These are phyloP conservation scores for Doryteuthis pealeii DNA, from an alignment of 1,140 invertebrate genomes.

Conservation along the genomic window DNA sequence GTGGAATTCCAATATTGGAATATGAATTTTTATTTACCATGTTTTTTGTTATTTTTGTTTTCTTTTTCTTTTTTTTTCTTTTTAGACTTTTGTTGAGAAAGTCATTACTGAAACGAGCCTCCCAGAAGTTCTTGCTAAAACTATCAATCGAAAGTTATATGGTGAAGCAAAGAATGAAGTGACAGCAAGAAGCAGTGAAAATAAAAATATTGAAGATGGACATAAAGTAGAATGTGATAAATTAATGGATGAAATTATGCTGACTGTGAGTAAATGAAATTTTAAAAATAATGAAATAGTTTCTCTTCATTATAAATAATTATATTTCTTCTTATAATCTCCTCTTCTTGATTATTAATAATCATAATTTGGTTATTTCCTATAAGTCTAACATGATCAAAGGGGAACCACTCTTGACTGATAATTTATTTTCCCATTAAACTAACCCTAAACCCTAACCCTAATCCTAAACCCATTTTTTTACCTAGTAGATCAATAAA, in stretches of 20 bases:
- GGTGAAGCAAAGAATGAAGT: background rate
- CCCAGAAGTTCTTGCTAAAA: background rate
- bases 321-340: no score
- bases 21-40: background rate
- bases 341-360: no score
- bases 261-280: background rate
- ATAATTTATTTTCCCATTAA: no score
- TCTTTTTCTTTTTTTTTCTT: background rate
- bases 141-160: background rate
- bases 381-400: no score
- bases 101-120: conserved; percentile 1
- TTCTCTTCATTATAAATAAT: no score
- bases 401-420: no score
- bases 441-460: no score
- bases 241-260: background rate
- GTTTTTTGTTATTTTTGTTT: background rate
- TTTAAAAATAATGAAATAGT: background rate
- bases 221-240: background rate
- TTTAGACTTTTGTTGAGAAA: conserved; percentile 1
- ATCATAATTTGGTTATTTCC: no score
- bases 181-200: background rate
- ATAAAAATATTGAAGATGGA: background rate
- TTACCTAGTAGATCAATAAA: no score
- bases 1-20: no score
- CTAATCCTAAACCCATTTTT: no score